Evolutionary conservation across 2,888 invertebrate species (phyloP), one percentile per base, ranked within the genome.

Genomic region (Nomada lathburiana): DNA sequence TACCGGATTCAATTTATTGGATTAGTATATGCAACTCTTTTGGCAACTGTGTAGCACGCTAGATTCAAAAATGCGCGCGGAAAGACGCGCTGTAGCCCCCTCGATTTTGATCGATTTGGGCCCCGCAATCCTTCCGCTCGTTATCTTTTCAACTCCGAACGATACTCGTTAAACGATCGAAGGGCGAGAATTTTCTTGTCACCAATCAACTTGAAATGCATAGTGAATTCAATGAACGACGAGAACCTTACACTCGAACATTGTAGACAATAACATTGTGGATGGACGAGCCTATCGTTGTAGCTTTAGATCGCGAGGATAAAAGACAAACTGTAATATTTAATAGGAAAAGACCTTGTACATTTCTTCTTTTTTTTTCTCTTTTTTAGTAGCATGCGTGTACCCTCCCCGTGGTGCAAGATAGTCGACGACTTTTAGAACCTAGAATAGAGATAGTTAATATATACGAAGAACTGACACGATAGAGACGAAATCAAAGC

Each of bases 281-380:
- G 80, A 83, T 23, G 74, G 74, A 86, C 73, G 77, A 85, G 86
- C 82, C 82, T 83, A 78, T 79, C 67, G 70, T 69, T 18, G 88
- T 90, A 92, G 91, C 91, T 91, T 92, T 92, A 92, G 80, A 62
- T 62, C 65, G 91, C 86, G 89, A 88, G 89, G 90, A 86, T 84
- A 87, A 89, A 89, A 90, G 89, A 87, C 89, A 91, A 73, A 90
- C 83, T 91, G 89, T 92, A 91, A 90, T 91, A 92, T 92, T 92
- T 89, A 88, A 88, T 87, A 88, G 86, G 86, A 83, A 84, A 69
- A 78, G 84, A 87, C 85, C 82, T 82, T 92, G 91, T 92, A 92
- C 87, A 92, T 91, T 90, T 79, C 79, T 47, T 75, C 68, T 65
- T 52, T 64, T 69, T 80, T 52, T 65, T 78, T 67, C 62, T 20